Evolutionary conservation across 2,888 invertebrate genomes (phyloP).

Genomic region (Synanthedon andrenaeformis): DNA sequence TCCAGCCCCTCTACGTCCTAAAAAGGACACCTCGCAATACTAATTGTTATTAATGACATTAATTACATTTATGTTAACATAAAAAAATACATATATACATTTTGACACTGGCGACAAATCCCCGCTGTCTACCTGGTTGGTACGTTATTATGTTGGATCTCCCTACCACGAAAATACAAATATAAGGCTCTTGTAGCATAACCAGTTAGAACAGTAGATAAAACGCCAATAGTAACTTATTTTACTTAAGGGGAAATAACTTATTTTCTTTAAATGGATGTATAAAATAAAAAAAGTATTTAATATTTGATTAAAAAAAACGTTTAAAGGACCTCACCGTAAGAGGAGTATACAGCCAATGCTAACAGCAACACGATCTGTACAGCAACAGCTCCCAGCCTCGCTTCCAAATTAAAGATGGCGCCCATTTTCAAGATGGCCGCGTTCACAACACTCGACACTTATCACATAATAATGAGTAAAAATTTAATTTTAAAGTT

Average conservation of each 20-base stretch:
- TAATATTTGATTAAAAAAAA: neutral
- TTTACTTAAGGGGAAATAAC: no score
- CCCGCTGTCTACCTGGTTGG: no score
- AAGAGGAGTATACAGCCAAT: constrained; percentile 51
- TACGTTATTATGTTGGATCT: no score
- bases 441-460: constrained; percentile 35
- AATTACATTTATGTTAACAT: no score
- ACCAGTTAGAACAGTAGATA: neutral
- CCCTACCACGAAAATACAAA: no score
- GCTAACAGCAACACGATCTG: constrained; percentile 38
- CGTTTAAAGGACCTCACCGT: constrained; percentile 36
- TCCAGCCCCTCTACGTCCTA: neutral
- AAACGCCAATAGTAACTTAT: neutral
- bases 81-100: no score
- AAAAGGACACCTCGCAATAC: neutral
- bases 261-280: neutral
- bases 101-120: no score
- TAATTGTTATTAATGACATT: no score
- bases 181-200: neutral
- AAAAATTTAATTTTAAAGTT: constrained; percentile 19
- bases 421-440: constrained; percentile 43
- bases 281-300: neutral
- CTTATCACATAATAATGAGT: constrained; percentile 53
- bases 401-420: constrained; percentile 37
- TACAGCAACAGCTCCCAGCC: constrained; percentile 30